Evolutionary conservation across 2,113 vertebrate genomes (phyloP).

Genomic region (Lontra canadensis): DNA sequence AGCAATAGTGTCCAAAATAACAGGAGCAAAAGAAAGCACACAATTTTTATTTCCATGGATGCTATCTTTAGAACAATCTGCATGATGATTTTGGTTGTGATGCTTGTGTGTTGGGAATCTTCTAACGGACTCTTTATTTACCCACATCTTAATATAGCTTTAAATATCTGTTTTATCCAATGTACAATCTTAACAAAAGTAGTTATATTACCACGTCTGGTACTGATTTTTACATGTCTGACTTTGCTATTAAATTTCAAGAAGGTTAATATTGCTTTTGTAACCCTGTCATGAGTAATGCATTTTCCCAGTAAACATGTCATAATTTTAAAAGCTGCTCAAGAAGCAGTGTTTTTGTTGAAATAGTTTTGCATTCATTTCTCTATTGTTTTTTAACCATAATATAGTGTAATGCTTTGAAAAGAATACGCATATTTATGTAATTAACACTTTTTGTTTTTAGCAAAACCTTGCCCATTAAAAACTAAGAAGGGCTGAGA

Average conservation of each 20-base stretch:
- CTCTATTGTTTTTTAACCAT: constrained; percentile 68
- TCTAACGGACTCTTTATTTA: constrained; percentile 35
- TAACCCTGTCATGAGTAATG: constrained; percentile 64
- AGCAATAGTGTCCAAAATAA: constrained; percentile 72
- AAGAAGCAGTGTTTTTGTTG: constrained; percentile 64
- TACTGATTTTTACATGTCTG: constrained; percentile 60
- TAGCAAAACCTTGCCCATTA: constrained; percentile 58
- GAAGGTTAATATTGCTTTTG: constrained; percentile 76
- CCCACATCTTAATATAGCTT: constrained; percentile 29
- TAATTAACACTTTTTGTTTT: constrained; percentile 76
- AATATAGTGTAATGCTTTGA: constrained; percentile 65
- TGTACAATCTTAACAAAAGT: constrained; percentile 51
- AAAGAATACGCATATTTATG: constrained; percentile 71
- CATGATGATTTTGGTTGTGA: constrained; percentile 7
- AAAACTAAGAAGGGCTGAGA: constrained; percentile 57
- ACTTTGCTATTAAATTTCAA: constrained; percentile 71
- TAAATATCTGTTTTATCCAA: constrained; percentile 47
- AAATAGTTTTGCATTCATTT: constrained; percentile 70
- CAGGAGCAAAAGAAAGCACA: constrained; percentile 68
- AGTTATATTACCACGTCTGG: constrained; percentile 21
- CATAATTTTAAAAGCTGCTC: constrained; percentile 68
- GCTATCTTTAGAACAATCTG: constrained; percentile 73
- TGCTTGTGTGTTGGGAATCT: neutral
- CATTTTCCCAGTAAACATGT: constrained; percentile 67
- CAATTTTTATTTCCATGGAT: constrained; percentile 67